Base-by-base conservation (phyloP, 1,140 invertebrate species). In the Chymomyza costata region DNA sequence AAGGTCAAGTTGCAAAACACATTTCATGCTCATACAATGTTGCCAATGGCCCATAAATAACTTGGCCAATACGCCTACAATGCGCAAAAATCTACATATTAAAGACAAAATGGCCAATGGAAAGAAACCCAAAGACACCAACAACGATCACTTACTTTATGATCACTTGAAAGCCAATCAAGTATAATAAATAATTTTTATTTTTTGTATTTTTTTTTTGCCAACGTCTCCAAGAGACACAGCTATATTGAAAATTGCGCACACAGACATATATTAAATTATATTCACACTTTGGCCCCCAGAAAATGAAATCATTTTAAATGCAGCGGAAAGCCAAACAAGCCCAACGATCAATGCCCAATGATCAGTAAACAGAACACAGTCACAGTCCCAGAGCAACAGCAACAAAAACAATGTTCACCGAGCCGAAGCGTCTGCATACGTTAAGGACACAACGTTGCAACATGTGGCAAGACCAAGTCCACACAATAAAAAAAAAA, bases 131-230 rank as follows among this genome's bases (percentile, higher is more conserved):
- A n/a, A n/a, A 58, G 38, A 45, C 46, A 51, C 50, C 51, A 65
- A 52, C 69, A 60, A 65, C 65, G 81, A 83, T 83, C 81, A 76
- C 76, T 83, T 83, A 83, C 70, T 83, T 83, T 83, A 83, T 83
- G 81, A 83, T 83, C 82, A 83, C 82, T 83, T 83, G 82, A 70
- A 83, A 84, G 74, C 82, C 82, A 84, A 84, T 84, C 82, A 84
- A 70, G 67, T 67, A 82, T 65, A 82, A 83, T 84, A 84, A 84
- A 84, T 84, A 84, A 84, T 83, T 73, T 71, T n/a, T n/a, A n/a
- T n/a, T n/a, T n/a, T n/a, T n/a, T n/a, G n/a, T n/a, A n/a, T n/a
- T n/a, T n/a, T n/a, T n/a, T n/a, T n/a, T n/a, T 54, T 44, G 25
- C 25, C 46, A 48, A 45, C 45, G 47, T 50, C 19, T 19, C n/a